phyloP scores from a whole-genome alignment of 2,797 vertebrate genomes.

The Lacerta bilineata region DNA sequence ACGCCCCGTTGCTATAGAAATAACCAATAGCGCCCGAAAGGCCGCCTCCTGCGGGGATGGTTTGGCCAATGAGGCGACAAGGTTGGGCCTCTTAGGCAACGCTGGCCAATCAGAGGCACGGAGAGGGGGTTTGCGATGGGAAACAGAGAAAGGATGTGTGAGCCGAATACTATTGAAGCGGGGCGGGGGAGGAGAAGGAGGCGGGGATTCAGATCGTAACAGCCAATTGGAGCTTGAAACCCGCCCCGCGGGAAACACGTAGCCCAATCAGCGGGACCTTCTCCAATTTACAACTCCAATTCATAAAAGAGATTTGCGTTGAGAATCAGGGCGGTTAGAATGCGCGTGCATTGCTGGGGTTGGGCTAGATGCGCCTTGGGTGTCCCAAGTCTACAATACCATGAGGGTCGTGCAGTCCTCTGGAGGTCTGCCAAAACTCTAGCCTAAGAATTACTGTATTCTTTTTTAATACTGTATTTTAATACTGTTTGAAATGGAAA shows the following conservation, averaged over 20 bases:
- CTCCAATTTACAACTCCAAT: background rate
- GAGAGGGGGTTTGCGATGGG: background rate
- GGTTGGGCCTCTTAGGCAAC: too few relatives aligned
- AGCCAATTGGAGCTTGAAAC: background rate
- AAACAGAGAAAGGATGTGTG: too few relatives aligned
- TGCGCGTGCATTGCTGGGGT: too few relatives aligned
- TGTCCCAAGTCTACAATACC: too few relatives aligned
- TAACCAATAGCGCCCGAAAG: background rate
- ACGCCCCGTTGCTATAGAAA: background rate
- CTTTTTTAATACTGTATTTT: background rate
- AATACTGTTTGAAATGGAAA: background rate
- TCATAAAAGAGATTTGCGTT: background rate
- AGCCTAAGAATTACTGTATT: background rate
- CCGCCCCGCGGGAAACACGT: background rate
- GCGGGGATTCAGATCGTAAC: too few relatives aligned
- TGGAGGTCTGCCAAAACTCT: too few relatives aligned
- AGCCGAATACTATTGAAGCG: too few relatives aligned
- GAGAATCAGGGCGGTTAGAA: background rate
- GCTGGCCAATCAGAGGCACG: background rate
- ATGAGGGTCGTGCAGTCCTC: too few relatives aligned
- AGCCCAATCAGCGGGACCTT: background rate
- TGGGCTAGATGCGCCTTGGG: too few relatives aligned
- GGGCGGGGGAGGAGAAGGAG: too few relatives aligned
- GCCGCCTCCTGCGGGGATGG: background rate
- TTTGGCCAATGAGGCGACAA: background rate